Conservation (phyloP, 1,140 invertebrate species). For the Calephelis virginiensis region DNA sequence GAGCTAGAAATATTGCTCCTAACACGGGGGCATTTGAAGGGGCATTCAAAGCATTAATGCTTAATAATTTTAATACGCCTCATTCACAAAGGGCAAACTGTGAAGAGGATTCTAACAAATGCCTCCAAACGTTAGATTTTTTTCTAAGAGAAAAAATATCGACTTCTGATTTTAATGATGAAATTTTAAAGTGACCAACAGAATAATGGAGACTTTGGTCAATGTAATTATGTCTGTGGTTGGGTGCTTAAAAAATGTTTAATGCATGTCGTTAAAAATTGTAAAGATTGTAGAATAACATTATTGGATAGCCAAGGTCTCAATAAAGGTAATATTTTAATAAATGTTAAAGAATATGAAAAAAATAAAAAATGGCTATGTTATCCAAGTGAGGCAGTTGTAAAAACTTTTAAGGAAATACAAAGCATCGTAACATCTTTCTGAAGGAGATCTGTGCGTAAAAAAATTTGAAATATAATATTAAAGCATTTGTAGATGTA, state of each 20-base stretch:
- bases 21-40: constrained; percentile 32
- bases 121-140: constrained; percentile 40
- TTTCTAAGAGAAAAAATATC: constrained; percentile 18
- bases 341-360: constrained; percentile 28
- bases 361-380: constrained; percentile 32
- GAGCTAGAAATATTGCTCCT: constrained; percentile 29
- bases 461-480: neutral
- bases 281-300: constrained; percentile 19
- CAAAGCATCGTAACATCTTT: neutral
- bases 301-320: constrained; percentile 14
- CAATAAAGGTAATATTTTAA: constrained; percentile 26
- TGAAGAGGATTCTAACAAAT: constrained; percentile 39
- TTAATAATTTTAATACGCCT: constrained; percentile 32
- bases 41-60: constrained; percentile 32
- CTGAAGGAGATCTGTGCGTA: neutral
- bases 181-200: neutral
- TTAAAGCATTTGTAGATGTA: neutral
- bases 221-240: constrained; percentile 39
- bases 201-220: constrained; percentile 25
- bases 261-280: constrained; percentile 29
- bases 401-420: neutral
- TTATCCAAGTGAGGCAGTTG: neutral
- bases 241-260: constrained; percentile 38
- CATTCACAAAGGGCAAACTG: constrained; percentile 24
- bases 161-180: constrained; percentile 7